These are phyloP conservation scores for Chlorops oryzae DNA, from an alignment of 1,140 invertebrate species.

Conservation along the genomic window DNA sequence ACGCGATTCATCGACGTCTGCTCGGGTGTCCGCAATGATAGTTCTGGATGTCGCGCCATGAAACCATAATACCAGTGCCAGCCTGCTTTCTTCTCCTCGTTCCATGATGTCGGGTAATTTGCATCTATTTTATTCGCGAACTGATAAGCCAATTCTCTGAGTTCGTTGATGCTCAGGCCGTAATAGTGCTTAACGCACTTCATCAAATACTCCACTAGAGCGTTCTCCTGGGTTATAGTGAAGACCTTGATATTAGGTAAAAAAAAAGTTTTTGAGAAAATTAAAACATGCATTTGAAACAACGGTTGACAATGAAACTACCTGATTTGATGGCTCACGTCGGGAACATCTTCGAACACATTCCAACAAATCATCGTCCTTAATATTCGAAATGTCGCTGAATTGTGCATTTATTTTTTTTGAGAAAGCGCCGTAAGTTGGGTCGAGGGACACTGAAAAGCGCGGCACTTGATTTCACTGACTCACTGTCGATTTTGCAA, in stretches of 20 bases:
- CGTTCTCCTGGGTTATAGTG: background rate
- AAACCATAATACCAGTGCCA: background rate
- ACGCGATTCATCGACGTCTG: slow-evolving; percentile 6
- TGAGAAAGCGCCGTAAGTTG: background rate
- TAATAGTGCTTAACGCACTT: background rate
- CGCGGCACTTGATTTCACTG: background rate
- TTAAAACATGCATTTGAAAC: no score
- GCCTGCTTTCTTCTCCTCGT: background rate
- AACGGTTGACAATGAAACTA: no score
- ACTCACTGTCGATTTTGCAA: background rate
- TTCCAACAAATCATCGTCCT: background rate
- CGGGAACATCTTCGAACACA: background rate
- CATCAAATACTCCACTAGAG: background rate
- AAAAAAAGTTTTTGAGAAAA: no score
- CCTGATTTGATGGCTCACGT: background rate
- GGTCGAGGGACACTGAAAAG: background rate
- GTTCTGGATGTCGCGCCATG: slow-evolving; percentile 1
- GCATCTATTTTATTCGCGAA: background rate
- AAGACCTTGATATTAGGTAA: no score
- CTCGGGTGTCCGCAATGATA: slow-evolving; percentile 4
- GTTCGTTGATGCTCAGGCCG: slow-evolving; percentile 1
- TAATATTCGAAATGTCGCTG: background rate
- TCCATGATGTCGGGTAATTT: background rate
- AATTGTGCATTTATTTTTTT: background rate
- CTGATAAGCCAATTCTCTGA: background rate